Conservation (phyloP, 2,113 vertebrate species). For the Progne subis region DNA sequence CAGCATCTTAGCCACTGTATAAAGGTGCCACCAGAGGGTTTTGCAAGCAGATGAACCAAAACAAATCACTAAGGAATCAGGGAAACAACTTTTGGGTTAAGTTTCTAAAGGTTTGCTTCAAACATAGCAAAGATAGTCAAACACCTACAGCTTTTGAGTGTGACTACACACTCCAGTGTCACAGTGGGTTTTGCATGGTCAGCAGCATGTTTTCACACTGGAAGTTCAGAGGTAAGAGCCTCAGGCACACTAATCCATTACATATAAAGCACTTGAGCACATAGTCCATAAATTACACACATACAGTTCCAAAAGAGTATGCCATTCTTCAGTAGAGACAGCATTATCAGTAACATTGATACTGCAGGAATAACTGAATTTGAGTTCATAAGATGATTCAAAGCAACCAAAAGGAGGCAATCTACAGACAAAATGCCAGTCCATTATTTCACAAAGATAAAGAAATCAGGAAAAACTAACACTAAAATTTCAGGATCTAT, state of each 20-base stretch:
- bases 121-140: not conserved
- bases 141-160: not conserved
- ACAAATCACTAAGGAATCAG: not conserved
- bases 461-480: not conserved
- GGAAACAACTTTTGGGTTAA: not conserved
- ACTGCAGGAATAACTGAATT: not conserved
- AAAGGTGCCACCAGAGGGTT: accelerated
- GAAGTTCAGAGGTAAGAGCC: not conserved
- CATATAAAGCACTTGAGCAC: not conserved
- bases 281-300: not conserved
- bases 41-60: not conserved
- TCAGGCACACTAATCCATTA: not conserved
- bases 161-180: not conserved
- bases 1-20: not conserved
- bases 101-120: not conserved
- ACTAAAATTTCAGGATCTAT: not conserved
- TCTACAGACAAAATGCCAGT: not conserved
- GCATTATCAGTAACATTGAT: not conserved
- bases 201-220: not conserved
- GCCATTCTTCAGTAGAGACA: not conserved
- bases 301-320: not conserved
- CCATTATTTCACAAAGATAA: not conserved
- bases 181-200: not conserved
- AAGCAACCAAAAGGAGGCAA: not conserved
- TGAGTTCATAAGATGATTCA: not conserved